Evolutionary conservation across 2,113 vertebrate genomes (phyloP), one percentile per base, ranked within the genome.

Genomic region (Heterotilapia buettikoferi): DNA sequence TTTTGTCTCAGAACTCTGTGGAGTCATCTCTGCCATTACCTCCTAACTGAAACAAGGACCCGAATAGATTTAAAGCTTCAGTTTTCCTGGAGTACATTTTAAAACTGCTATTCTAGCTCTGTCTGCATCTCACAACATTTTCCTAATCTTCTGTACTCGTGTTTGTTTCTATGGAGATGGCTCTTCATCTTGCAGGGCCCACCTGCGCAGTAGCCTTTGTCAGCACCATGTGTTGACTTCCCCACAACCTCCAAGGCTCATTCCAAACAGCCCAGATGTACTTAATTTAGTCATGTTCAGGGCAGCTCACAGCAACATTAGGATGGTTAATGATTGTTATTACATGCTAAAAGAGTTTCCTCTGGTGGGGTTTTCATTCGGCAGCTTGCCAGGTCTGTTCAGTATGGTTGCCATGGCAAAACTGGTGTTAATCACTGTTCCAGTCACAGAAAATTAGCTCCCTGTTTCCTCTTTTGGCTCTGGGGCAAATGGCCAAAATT

Each of bases 331-430:
- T 94, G 91, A 88, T 92, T 92, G 86, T 95, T 92, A 92, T 94
- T 93, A 89, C 91, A 83, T 82, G 91, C 88, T 89, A 87, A 90
- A 90, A 90, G 82, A 84, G 79, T 88, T 92, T 86, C 63, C 88
- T 91, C 84, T 86, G 57, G 45, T 88, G 87, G 87, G 81, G 56
- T 38, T 80, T 92, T 85, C 83, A 63, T 84, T 91, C 33, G 29
- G 90, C 90, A 92, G 90, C 86, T 91, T 47, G 54, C 88, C 92
- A 88, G 86, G 79, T 73, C 87, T 85, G 31, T 88, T 89, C 33
- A 43, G 63, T 88, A 78, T 92, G 92, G 94, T 96, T 93, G 84
- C 91, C 94, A 95, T 95, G 92, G 93, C 76, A 84, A 93, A 94
- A 90, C 13, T 33, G 2, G 29, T 86, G 85, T 92, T 93, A 89